Percentiles rank a stretch among this genome's conserved stretches.
Conservation (phyloP, 1,140 invertebrate species). For the silkworm (Bombyx mori) region DNA sequence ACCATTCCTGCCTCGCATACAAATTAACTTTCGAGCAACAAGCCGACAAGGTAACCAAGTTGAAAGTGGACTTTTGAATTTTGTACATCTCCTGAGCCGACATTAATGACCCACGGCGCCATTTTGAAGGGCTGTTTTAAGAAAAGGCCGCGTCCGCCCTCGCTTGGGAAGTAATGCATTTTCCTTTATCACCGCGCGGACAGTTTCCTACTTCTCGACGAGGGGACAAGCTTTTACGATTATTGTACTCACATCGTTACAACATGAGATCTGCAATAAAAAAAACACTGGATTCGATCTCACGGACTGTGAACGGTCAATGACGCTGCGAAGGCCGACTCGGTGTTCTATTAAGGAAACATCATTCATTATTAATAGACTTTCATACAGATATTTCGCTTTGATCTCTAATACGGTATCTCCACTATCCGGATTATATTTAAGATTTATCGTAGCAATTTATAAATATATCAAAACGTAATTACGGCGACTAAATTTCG, state of each 20-base stretch:
- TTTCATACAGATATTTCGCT: no score
- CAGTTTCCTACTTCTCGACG: slow-evolving; percentile 55
- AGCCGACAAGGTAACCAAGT: slow-evolving; percentile 26
- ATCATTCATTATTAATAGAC: no score
- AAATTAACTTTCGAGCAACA: slow-evolving; percentile 11
- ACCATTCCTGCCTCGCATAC: neutral
- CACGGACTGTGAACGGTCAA: slow-evolving; percentile 19
- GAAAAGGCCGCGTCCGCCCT: slow-evolving; percentile 44
- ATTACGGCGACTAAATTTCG: no score
- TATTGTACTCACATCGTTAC: slow-evolving; percentile 51
- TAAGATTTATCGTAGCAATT: no score
- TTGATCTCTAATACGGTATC: neutral
- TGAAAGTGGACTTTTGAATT: slow-evolving; percentile 59
- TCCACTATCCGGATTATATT: neutral
- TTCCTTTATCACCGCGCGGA: slow-evolving; percentile 61
- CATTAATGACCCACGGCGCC: slow-evolving; percentile 54
- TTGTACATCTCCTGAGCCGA: slow-evolving; percentile 41
- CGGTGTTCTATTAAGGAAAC: no score
- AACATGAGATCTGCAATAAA: slow-evolving; percentile 45
- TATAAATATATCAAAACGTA: no score
- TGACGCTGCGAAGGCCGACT: slow-evolving; percentile 1
- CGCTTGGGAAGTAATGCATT: slow-evolving; percentile 64
- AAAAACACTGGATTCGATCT: slow-evolving; percentile 29
- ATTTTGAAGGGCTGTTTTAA: slow-evolving; percentile 55
- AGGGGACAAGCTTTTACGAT: slow-evolving; percentile 59